Base-by-base conservation (phyloP, 2,113 vertebrate genomes). In the Pygoscelis adeliae region DNA sequence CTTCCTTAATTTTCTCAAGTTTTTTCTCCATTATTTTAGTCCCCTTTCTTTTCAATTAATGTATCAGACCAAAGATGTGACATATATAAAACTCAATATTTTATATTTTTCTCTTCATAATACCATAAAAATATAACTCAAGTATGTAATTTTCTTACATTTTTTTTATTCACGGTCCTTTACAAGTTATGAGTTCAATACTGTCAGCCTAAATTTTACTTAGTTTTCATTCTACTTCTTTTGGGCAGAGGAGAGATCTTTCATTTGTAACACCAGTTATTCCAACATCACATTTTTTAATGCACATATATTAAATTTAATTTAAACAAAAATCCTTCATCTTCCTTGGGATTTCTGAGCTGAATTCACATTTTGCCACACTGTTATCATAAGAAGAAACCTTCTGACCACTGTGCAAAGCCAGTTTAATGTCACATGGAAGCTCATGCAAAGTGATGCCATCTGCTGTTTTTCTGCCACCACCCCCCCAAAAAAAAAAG, bases 401-500 rank as follows among this genome's bases (percentile, higher is more conserved):
- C 6, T 67, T 80, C n/a, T 70, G 49, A 50, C 12, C 32, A 36
- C 15, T 20, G 23, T 29, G 22, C 10, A 55, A 90, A 76, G 16
- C 59, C 49, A 65, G 4, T 36, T n/a, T 78, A 69, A 59, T 55
- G 7, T 88, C 38, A 82, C 15, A 8, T 13, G 26, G n/a, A 89
- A 53, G 23, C 20, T 86, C 21, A 46, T 12, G 15, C 16, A 49
- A 59, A 83, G 7, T n/a, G 25, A 74, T 44, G 7, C 4, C 10
- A 19, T 22, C 19, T 47, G 30, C 13, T 73, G 30, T 11, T 65
- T 11, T 55, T 53, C 4, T 11, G 6, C 5, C 11, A 13, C 11
- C 15, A 3, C 10, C 4, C 7, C 5, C 3, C 10, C 38, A n/a
- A 3, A 11, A 22, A 18, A 38, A n/a, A 38, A 46, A 29, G 19